phyloP scores from a whole-genome alignment of 2,888 invertebrate species.

The Phytoseiulus persimilis region DNA sequence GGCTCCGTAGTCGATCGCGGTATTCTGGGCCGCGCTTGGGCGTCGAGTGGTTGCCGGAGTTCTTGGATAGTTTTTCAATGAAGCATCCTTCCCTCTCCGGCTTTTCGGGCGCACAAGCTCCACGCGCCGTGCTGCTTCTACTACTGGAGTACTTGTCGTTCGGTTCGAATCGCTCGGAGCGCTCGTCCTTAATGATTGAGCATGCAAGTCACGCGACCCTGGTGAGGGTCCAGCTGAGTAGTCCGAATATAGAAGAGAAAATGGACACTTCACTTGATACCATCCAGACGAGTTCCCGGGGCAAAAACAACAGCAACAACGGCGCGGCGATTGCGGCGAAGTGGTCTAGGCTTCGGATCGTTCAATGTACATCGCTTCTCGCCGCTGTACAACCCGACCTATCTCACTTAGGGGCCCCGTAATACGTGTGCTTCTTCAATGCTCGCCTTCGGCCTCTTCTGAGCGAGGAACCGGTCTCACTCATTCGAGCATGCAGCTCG shows the following conservation, averaged over 20 bases:
- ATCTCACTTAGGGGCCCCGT: constrained; percentile 5
- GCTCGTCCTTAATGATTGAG: neutral
- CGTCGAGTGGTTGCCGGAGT: neutral
- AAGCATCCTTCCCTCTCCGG: neutral
- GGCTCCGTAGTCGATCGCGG: neutral
- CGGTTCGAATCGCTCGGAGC: neutral
- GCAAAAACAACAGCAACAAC: neutral
- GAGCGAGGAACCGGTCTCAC: neutral
- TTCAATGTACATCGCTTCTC: neutral
- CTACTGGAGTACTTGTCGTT: neutral
- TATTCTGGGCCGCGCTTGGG: neutral
- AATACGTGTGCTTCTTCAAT: constrained; percentile 5
- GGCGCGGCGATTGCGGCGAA: neutral
- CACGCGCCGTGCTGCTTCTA: neutral
- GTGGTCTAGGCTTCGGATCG: neutral
- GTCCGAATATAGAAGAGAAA: neutral
- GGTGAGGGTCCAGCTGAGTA: neutral
- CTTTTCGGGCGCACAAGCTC: neutral
- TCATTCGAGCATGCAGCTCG: neutral
- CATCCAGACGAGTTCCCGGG: neutral
- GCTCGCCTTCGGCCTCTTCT: neutral
- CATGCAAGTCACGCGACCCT: neutral
- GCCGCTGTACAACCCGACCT: neutral
- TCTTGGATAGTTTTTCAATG: neutral
- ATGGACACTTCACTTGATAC: neutral